Percentiles rank a stretch among this genome's conserved stretches.
phyloP scores from a whole-genome alignment of 2,888 invertebrate species.

The Plutella xylostella region DNA sequence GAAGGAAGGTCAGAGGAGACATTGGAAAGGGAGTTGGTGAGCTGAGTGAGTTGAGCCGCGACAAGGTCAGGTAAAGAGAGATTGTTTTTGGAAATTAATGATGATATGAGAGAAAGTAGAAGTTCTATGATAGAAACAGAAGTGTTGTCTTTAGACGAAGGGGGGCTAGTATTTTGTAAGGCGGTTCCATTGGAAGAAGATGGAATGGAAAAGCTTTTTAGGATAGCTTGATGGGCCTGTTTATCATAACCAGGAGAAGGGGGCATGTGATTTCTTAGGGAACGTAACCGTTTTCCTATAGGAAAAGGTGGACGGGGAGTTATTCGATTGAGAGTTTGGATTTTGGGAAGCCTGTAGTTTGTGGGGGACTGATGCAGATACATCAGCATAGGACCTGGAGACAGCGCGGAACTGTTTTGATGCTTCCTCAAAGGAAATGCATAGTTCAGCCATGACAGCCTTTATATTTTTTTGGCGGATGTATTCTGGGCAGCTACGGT shows the following conservation, averaged over 20 bases:
- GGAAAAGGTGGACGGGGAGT: background rate
- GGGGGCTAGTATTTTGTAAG: background rate
- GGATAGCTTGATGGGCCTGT: background rate
- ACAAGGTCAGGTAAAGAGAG: background rate
- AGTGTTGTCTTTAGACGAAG: no score
- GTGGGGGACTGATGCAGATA: background rate
- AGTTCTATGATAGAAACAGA: background rate
- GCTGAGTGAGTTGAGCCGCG: background rate
- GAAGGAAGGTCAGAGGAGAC: background rate
- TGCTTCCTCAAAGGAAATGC: background rate
- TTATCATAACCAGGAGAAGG: background rate
- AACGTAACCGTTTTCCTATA: background rate
- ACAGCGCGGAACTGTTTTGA: background rate
- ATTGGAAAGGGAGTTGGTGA: background rate
- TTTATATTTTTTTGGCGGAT: background rate
- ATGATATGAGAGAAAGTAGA: background rate
- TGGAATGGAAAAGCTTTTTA: background rate
- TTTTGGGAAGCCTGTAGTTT: no score
- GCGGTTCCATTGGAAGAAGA: background rate
- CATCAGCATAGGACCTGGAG: background rate
- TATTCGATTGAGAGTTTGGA: no score
- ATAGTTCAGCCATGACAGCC: background rate
- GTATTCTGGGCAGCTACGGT: background rate
- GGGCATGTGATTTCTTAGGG: background rate
- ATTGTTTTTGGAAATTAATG: background rate